Base-by-base conservation (phyloP, 2,113 vertebrate genomes). In the Steatornis caripensis region DNA sequence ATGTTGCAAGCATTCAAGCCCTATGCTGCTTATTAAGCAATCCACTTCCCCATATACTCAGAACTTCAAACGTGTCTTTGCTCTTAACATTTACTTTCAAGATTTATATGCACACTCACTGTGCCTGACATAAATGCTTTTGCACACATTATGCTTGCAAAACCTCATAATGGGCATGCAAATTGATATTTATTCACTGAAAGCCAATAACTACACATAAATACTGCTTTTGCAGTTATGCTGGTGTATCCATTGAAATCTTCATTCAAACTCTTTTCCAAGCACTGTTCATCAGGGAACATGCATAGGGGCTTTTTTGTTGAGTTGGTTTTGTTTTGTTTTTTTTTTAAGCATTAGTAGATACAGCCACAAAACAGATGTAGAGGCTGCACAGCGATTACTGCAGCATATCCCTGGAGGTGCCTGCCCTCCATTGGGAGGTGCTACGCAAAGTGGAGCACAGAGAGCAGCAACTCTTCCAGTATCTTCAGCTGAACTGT, bases 31-130 rank as follows among this genome's bases (percentile, higher is more conserved):
- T 95, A 85, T 93, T 95, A 94, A 88, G 75, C 58, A 85, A 66
- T 48, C n/a, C 66, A 71, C 48, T 95, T 91, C 24, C 19, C 39
- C 20, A 7, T 16, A 75, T 66, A 83, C 49, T 90, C 54, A 83
- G 49, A 83, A 82, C 81, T 96, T 96, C 93, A 95, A 94, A 94
- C n/a, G 17, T 21, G 14, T 70, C 82, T 95, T 90, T 91, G 81
- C 82, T 91, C 54, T 92, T 80, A 87, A 91, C 78, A 80, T 91
- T 87, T 90, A 62, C 95, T 93, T 93, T 96, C 87, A 95, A 94
- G 90, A 94, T 94, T 87, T 91, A 92, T 70, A 93, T 79, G 45
- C 43, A 54, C 37, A 74, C 45, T 95, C 66, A 41, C 71, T 86
- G n/a, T 77, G 90, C 58, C 87, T 65, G 87, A 83, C 84, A 71